Base-by-base conservation (phyloP, 2,113 vertebrate species). In the Lynx canadensis region DNA sequence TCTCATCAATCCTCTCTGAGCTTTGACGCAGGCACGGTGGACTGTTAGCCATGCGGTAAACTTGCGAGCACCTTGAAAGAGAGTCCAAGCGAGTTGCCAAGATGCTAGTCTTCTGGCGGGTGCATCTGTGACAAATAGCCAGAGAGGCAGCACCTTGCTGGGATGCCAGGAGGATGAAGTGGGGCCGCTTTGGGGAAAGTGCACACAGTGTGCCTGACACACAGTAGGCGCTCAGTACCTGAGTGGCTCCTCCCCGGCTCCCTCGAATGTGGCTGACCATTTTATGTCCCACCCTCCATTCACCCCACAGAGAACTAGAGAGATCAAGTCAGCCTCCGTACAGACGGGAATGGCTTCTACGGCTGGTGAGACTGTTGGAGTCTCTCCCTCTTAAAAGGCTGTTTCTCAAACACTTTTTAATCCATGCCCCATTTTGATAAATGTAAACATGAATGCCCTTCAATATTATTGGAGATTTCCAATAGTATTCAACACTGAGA, bases 381-480 rank as follows among this genome's bases (percentile, higher is more conserved):
- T 55, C 92, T 52, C 71, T 80, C 69, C 31, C 60, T 21, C 27
- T 66, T 63, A 21, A 38, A 68, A 94, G 4, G 36, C 68, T 87
- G 6, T 55, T 85, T 95, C 88, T 93, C 93, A 60, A 36, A 66
- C 50, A 38, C 11, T 66, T 78, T 95, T 89, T 29, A 27, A 89
- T 33, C 71, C 31, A 14, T 16, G 50, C 2, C 27, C 29, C 19
- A 29, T 94, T 76, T 48, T 23, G 55, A 69, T 48, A 33, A 50
- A 50, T 1, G 33, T 21, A 63, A 86, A 74, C 21, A 63, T 2
- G 6, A 41, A 27, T 55, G 38, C 27, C n/a, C 41, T 92, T 81
- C 38, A 73, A 21, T 52, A 71, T 52, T 76, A 88, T 36, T 88
- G 80, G 74, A 91, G 90, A 90, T 88, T 92, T 94, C 85, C 69